Evolutionary conservation across 2,113 vertebrate species (phyloP).

Genomic region (Spermophilus dauricus): DNA sequence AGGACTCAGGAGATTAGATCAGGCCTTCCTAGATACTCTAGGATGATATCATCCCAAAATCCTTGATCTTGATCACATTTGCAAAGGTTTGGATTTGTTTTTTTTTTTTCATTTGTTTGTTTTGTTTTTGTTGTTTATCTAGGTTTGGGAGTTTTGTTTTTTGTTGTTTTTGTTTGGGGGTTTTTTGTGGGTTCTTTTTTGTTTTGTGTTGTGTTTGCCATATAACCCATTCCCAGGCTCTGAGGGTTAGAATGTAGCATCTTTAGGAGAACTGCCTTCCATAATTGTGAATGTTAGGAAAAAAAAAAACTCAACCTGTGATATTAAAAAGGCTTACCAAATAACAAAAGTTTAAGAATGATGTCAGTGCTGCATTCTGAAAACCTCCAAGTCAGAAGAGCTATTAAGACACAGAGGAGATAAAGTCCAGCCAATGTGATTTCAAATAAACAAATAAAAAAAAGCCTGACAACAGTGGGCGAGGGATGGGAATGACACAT

Average conservation of each 20-base stretch:
- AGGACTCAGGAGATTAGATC: neutral
- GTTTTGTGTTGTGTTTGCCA: neutral
- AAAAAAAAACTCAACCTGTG: neutral
- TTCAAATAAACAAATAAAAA: neutral
- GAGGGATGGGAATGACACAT: neutral
- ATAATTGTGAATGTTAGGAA: neutral
- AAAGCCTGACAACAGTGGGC: neutral
- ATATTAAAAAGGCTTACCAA: slow-evolving; percentile 23
- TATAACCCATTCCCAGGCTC: neutral
- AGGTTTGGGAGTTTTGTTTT: too few species aligned
- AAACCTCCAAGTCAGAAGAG: neutral
- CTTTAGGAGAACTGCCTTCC: neutral
- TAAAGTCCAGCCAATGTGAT: neutral
- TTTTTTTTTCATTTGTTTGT: too few species aligned
- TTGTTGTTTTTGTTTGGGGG: too few species aligned
- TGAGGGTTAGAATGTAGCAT: neutral
- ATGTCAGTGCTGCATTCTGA: slow-evolving; percentile 6
- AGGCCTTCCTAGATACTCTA: neutral
- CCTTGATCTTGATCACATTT: neutral
- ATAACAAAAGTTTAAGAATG: neutral
- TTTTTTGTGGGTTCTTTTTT: too few species aligned
- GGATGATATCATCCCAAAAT: neutral
- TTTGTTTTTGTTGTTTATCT: neutral
- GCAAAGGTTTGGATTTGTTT: neutral
- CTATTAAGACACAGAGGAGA: slow-evolving; percentile 23